phyloP scores from a whole-genome alignment of 2,113 vertebrate genomes.

The Poeciliopsis retropinna region DNA sequence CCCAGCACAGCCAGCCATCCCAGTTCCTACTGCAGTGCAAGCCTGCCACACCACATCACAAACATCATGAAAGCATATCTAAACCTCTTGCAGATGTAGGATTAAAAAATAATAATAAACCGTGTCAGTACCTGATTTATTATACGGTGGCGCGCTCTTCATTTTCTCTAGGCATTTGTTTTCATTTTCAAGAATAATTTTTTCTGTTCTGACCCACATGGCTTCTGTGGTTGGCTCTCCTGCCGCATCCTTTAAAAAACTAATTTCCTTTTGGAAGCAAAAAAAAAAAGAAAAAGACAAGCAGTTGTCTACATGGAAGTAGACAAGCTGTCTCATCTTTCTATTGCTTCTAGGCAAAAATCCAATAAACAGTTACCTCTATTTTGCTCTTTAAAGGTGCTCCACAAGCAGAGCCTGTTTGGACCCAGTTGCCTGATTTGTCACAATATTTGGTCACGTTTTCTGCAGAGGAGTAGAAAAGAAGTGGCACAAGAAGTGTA shows the following conservation, averaged over 20 bases:
- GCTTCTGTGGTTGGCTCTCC: constrained; percentile 1
- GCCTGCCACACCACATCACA: constrained; percentile 26
- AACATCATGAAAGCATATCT: background rate
- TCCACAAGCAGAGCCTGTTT: constrained; percentile 88
- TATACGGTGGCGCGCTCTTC: constrained; percentile 35
- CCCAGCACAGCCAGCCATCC: constrained; percentile 70
- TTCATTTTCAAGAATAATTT: constrained; percentile 30
- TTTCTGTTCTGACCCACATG: background rate
- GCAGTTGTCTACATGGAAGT: background rate
- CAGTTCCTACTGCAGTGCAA: constrained; percentile 53
- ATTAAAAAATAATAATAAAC: background rate
- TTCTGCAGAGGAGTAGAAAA: constrained; percentile 75
- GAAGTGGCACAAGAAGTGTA: constrained; percentile 1
- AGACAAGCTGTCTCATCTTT: background rate
- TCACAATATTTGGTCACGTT: constrained; percentile 91
- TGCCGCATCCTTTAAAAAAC: constrained; percentile 26
- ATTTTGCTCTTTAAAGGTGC: constrained; percentile 83
- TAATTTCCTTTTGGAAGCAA: constrained; percentile 16
- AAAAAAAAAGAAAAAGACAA: constrained; percentile 1
- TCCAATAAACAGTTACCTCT: constrained; percentile 76
- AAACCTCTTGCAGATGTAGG: background rate
- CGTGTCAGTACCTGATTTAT: constrained; percentile 43
- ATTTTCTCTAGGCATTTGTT: constrained; percentile 62
- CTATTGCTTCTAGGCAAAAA: constrained; percentile 10
- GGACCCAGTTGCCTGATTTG: constrained; percentile 87